Evolutionary conservation across 1,140 invertebrate species (phyloP).

Genomic region (Drosophila arizonae): DNA sequence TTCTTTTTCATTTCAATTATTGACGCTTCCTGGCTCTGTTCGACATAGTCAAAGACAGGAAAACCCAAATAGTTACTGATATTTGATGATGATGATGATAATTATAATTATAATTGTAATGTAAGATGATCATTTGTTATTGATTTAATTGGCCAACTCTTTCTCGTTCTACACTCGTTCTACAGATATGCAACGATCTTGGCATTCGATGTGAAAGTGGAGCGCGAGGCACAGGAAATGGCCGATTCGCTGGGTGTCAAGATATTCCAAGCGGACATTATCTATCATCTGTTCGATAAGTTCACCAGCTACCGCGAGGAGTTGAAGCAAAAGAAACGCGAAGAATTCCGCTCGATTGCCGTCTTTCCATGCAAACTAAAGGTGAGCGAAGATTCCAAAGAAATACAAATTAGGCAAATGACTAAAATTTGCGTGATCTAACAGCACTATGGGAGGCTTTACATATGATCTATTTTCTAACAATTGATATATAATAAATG

Average conservation of each 20-base stretch:
- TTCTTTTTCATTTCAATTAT: slow-evolving; percentile 69
- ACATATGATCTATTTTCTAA: no score
- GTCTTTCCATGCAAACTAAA: slow-evolving; percentile 99
- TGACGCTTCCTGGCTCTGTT: slow-evolving; percentile 61
- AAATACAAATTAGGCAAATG: not conserved
- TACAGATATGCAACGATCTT: slow-evolving; percentile 97
- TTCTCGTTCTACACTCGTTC: slow-evolving; percentile 27
- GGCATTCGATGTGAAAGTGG: slow-evolving; percentile 99
- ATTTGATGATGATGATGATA: slow-evolving; percentile 45
- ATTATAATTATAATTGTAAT: slow-evolving; percentile 59
- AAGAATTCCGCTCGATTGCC: slow-evolving; percentile 97
- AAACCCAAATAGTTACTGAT: slow-evolving; percentile 33
- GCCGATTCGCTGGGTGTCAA: slow-evolving; percentile 97
- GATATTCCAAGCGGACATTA: slow-evolving; percentile 99
- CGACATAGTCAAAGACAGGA: slow-evolving; percentile 52
- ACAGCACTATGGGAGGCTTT: no score
- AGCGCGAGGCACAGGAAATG: slow-evolving; percentile 98
- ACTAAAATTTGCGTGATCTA: not conserved
- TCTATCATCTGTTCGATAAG: slow-evolving; percentile 99
- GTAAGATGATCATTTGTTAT: slow-evolving; percentile 45
- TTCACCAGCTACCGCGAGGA: slow-evolving; percentile 98
- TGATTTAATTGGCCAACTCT: slow-evolving; percentile 60
- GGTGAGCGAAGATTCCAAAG: slow-evolving; percentile 83
- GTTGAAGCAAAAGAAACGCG: slow-evolving; percentile 95
- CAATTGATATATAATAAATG: no score